A percentile compares a stretch with the other conserved stretches of the same genome.
Evolutionary conservation across 2,888 invertebrate genomes (phyloP).

Genomic region (Athrips mouffetella): DNA sequence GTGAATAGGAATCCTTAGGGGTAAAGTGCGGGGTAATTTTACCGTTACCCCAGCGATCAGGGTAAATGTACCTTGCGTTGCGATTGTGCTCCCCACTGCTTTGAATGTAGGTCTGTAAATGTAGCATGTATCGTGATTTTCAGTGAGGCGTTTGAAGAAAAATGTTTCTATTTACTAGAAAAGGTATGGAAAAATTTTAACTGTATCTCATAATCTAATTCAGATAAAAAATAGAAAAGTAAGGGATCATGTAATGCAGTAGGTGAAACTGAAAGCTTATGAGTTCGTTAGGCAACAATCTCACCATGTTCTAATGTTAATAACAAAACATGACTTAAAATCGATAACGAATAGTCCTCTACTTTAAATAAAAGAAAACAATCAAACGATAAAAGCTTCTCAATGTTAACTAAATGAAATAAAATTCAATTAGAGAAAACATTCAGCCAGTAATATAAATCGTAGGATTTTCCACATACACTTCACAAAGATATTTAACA

Average conservation of each 20-base stretch:
- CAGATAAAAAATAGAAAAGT: background rate
- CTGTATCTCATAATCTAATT: too few species aligned
- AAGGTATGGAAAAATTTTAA: background rate
- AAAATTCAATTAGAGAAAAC: background rate
- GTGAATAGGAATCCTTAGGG: conserved; percentile 25
- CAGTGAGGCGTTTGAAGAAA: conserved; percentile 5
- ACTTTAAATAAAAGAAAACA: background rate
- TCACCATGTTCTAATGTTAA: too few species aligned
- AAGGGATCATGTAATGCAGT: too few species aligned
- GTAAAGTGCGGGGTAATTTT: conserved; percentile 3
- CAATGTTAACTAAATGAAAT: background rate
- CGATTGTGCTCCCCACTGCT: conserved; percentile 6
- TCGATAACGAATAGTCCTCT: too few species aligned
- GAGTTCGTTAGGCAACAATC: too few species aligned
- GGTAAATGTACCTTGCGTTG: conserved; percentile 3
- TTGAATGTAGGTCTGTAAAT: conserved; percentile 3
- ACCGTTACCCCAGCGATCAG: conserved; percentile 3
- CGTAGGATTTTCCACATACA: conserved; percentile 35
- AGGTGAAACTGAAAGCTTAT: too few species aligned
- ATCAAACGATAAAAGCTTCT: background rate
- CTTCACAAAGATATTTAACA: conserved; percentile 47
- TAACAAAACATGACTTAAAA: too few species aligned
- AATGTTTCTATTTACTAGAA: background rate
- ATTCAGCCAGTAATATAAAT: background rate
- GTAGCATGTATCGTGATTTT: background rate